phyloP scores from a whole-genome alignment of 1,140 invertebrate genomes.

The Meloidogyne floridensis region DNA sequence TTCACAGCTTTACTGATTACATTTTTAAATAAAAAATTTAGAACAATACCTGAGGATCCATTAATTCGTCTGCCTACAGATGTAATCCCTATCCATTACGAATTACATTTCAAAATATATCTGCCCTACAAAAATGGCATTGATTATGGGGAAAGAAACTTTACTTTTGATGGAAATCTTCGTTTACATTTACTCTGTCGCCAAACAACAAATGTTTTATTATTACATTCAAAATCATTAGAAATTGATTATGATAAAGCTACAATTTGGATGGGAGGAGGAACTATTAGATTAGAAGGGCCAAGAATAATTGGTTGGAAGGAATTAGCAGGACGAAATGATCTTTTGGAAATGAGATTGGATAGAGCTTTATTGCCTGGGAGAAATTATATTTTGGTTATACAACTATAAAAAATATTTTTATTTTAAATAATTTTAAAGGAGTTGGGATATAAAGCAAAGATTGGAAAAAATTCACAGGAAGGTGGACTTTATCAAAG shows the following conservation, averaged over 20 bases:
- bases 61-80: constrained; percentile 31
- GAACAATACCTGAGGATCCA: constrained; percentile 12
- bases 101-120: constrained; percentile 27
- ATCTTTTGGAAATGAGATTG: constrained; percentile 25
- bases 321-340: constrained; percentile 28
- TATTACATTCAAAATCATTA: constrained; percentile 30
- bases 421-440: constrained; percentile 7
- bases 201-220: constrained; percentile 18
- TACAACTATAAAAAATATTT: neutral
- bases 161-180: constrained; percentile 31
- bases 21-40: neutral
- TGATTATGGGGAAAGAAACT: constrained; percentile 26
- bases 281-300: constrained; percentile 1
- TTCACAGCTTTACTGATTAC: too few relatives aligned
- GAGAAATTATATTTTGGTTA: constrained; percentile 19
- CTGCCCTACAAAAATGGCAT: constrained; percentile 19
- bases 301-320: constrained; percentile 20
- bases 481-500: constrained; percentile 21
- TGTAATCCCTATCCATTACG: constrained; percentile 29
- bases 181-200: constrained; percentile 24
- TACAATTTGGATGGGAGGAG: constrained; percentile 19
- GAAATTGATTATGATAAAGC: constrained; percentile 28
- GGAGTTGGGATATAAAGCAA: constrained; percentile 15
- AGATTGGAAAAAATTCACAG: constrained; percentile 20
- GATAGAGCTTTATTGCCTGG: constrained; percentile 13